A percentile compares a stretch with the other conserved stretches of the same genome.
Conservation (phyloP, 37 sponge, comb jelly and placozoan species). For the Spongia lamella region DNA sequence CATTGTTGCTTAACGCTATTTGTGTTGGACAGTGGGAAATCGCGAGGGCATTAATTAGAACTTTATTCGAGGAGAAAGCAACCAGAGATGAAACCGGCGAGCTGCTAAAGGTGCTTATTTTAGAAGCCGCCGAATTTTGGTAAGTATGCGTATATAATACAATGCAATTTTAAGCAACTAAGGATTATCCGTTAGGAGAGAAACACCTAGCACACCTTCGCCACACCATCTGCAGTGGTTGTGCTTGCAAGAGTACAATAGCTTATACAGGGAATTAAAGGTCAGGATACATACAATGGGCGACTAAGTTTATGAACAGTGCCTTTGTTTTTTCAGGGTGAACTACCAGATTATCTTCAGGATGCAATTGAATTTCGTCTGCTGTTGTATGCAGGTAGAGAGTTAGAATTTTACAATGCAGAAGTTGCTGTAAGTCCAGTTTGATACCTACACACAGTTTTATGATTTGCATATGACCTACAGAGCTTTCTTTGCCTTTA, state of each 20-base stretch:
- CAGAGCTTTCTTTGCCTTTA: constrained; percentile 49
- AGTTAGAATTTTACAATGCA: constrained; percentile 10
- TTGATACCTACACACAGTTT: neutral
- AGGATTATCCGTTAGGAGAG: constrained; percentile 26
- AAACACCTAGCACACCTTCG: constrained; percentile 53
- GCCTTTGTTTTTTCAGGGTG: constrained; percentile 3
- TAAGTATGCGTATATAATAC: constrained; percentile 9
- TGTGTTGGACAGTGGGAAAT: constrained; percentile 85
- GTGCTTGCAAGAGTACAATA: constrained; percentile 37
- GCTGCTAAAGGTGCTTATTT: constrained; percentile 48
- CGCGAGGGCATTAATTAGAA: constrained; percentile 39
- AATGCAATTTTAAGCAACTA: neutral
- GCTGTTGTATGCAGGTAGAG: constrained; percentile 37
- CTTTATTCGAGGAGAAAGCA: neutral
- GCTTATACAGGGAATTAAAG: constrained; percentile 25
- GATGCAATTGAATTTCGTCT: constrained; percentile 55
- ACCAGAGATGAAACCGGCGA: constrained; percentile 25
- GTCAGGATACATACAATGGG: constrained; percentile 5
- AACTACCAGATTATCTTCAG: constrained; percentile 31
- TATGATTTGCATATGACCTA: neutral
- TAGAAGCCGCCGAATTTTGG: constrained; percentile 51
- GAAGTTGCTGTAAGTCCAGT: constrained; percentile 47
- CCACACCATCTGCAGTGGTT: constrained; percentile 74
- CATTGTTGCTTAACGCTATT: constrained; percentile 47
- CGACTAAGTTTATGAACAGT: neutral